Evolutionary conservation across 1,140 invertebrate genomes (phyloP), one percentile per base, ranked within the genome.

Genomic region (Leptopilina boulardi): DNA sequence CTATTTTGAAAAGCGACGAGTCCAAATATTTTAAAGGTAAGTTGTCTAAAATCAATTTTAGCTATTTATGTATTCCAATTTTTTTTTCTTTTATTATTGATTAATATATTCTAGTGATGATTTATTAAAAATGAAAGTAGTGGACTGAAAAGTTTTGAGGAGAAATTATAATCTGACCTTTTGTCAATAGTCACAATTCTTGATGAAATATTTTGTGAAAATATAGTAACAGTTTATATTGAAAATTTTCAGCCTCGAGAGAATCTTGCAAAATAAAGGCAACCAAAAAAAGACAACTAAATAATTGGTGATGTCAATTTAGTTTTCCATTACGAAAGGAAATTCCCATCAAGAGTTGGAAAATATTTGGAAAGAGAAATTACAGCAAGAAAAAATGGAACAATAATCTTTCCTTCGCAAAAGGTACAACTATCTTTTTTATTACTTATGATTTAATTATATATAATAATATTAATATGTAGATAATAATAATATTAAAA

Each of bases 361-460:
- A 82, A 97, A 98, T 90, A 97, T 97, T 0, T 99, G 97, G 97
- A 96, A 95, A 2, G 26, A 30, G n/a, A n/a, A n/a, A n/a, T n/a
- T n/a, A n/a, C n/a, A n/a, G n/a, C n/a, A n/a, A n/a, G n/a, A n/a
- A n/a, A n/a, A n/a, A n/a, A n/a, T n/a, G n/a, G n/a, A n/a, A n/a
- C n/a, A n/a, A n/a, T n/a, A n/a, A n/a, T n/a, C n/a, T n/a, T n/a
- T n/a, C n/a, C n/a, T n/a, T n/a, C n/a, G n/a, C n/a, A n/a, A n/a
- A n/a, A n/a, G n/a, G n/a, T n/a, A n/a, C n/a, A n/a, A n/a, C n/a
- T n/a, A n/a, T n/a, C n/a, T n/a, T n/a, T n/a, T n/a, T n/a, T n/a
- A n/a, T n/a, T n/a, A n/a, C n/a, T n/a, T n/a, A n/a, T n/a, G n/a
- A n/a, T n/a, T n/a, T n/a, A n/a, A n/a, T n/a, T n/a, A n/a, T n/a